Evolutionary conservation across 2,113 vertebrate genomes (phyloP).

Genomic region (Budorcas taxicolor): DNA sequence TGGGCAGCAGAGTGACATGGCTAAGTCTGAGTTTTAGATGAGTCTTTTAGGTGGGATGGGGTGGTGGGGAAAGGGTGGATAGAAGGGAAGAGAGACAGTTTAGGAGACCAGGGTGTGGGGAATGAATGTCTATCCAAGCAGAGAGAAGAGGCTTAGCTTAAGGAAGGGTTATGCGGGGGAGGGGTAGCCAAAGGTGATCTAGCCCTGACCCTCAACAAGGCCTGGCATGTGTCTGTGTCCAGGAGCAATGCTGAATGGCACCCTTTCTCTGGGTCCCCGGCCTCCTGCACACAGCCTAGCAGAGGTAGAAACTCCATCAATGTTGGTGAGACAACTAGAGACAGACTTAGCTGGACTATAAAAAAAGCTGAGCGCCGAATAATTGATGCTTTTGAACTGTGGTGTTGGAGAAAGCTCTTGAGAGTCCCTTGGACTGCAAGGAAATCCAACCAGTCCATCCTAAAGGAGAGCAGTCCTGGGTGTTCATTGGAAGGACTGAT

Average conservation of each 20-base stretch:
- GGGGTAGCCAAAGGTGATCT: background rate
- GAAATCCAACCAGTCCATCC: background rate
- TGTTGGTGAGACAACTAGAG: background rate
- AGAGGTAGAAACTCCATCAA: background rate
- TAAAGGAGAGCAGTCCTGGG: background rate
- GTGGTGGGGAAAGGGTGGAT: too few relatives aligned
- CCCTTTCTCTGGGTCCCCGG: background rate
- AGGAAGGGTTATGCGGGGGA: background rate
- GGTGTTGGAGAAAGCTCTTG: background rate
- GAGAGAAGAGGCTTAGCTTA: background rate
- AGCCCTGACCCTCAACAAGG: background rate
- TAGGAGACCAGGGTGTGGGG: background rate
- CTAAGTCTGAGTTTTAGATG: background rate
- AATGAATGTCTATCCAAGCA: background rate
- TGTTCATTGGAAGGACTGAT: background rate
- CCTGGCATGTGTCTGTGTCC: background rate
- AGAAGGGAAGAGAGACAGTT: background rate
- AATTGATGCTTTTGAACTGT: background rate
- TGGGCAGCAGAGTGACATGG: background rate
- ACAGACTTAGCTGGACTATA: background rate
- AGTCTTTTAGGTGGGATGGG: background rate
- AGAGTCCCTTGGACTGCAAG: background rate
- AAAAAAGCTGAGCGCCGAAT: fast-evolving
- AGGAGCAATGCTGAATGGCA: background rate
- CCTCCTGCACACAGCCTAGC: background rate